Conservation (phyloP, 2,113 vertebrate genomes). For the Albula goreensis region DNA sequence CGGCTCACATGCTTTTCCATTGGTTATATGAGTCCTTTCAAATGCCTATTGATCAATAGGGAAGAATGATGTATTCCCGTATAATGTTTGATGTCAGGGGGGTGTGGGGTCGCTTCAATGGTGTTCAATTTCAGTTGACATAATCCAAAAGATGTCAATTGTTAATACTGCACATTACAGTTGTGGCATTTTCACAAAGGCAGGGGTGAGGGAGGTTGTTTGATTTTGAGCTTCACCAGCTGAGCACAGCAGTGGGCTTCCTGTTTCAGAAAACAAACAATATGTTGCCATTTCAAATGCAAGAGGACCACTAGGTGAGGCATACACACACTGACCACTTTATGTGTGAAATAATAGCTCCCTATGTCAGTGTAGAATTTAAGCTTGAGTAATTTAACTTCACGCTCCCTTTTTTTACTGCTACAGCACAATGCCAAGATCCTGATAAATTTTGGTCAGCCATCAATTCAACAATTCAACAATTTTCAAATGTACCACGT, state of each 20-base stretch:
- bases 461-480: too few species aligned
- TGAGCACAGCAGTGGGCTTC: background rate
- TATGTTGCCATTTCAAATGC: background rate
- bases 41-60: conserved; percentile 44
- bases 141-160: conserved; percentile 46
- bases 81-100: conserved; percentile 25
- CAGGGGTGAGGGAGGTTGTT: background rate
- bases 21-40: conserved; percentile 28
- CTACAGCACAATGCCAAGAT: too few species aligned
- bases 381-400: too few species aligned
- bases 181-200: background rate
- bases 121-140: conserved; percentile 31
- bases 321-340: too few species aligned
- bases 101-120: conserved; percentile 34
- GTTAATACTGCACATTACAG: conserved; percentile 35
- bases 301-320: background rate
- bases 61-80: conserved; percentile 38
- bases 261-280: background rate
- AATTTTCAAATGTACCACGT: too few species aligned
- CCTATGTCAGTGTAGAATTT: too few species aligned
- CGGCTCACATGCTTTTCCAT: conserved; percentile 22
- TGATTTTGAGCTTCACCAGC: background rate
- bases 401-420: too few species aligned
- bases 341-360: too few species aligned
- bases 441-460: too few species aligned